phyloP scores from a whole-genome alignment of 2,888 invertebrate genomes.

The Nemurella pictetii region DNA sequence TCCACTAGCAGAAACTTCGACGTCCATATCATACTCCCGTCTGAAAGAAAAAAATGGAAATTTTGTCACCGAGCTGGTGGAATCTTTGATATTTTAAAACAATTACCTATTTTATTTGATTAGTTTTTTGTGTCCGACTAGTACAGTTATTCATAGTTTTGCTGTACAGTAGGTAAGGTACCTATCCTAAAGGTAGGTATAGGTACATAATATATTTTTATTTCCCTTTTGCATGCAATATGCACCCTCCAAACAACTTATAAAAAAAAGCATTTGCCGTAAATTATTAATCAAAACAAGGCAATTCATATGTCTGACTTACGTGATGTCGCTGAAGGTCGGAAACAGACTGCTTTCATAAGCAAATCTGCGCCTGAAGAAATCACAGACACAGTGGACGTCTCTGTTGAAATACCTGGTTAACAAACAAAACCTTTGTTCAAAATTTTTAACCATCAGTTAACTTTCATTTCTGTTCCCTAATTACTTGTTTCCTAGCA shows the following conservation, averaged over 20 bases:
- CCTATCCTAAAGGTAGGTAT: too few species aligned
- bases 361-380: constrained; percentile 86
- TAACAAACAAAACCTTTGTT: constrained; percentile 31
- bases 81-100: too few species aligned
- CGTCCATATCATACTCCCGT: constrained; percentile 80
- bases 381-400: constrained; percentile 87
- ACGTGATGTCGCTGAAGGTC: constrained; percentile 68
- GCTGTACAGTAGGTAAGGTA: too few species aligned
- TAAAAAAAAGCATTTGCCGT: neutral
- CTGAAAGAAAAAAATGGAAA: too few species aligned
- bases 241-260: neutral
- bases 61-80: too few species aligned
- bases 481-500: neutral
- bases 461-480: neutral
- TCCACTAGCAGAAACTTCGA: constrained; percentile 88
- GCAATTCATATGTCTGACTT: constrained; percentile 48
- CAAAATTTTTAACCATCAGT: neutral
- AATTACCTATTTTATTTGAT: neutral
- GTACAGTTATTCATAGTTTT: too few species aligned
- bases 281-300: neutral
- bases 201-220: too few species aligned
- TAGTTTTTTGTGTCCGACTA: too few species aligned
- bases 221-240: too few species aligned
- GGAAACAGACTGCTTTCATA: constrained; percentile 86
- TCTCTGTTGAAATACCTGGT: constrained; percentile 90